These are phyloP conservation scores for Beris chalybata DNA, from an alignment of 2,888 invertebrate species.

Conservation along the genomic window DNA sequence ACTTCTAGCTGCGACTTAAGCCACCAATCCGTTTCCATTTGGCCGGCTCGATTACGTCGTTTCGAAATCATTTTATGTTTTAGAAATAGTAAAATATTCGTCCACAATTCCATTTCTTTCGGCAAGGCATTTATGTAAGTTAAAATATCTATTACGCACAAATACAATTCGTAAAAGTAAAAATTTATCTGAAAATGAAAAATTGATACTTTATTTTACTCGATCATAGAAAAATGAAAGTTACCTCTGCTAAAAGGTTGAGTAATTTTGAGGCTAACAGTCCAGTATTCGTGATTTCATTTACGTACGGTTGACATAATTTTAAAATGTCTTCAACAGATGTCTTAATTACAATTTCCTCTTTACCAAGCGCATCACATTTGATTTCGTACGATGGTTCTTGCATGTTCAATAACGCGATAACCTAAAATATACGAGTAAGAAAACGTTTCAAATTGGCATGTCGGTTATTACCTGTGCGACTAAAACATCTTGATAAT, in stretches of 20 bases:
- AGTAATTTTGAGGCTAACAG: slow-evolving; percentile 48
- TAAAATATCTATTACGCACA: slow-evolving; percentile 54
- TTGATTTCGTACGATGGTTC: slow-evolving; percentile 51
- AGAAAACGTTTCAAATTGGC: not conserved
- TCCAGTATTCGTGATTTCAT: slow-evolving; percentile 51
- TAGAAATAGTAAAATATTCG: slow-evolving; percentile 51
- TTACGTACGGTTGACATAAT: slow-evolving; percentile 53
- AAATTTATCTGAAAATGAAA: slow-evolving; percentile 49
- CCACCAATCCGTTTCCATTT: slow-evolving; percentile 54
- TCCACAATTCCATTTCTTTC: slow-evolving; percentile 52
- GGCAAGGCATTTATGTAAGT: slow-evolving; percentile 49
- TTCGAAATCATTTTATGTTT: slow-evolving; percentile 53
- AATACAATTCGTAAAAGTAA: slow-evolving; percentile 55
- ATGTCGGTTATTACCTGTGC: slow-evolving; percentile 45
- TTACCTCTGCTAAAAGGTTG: slow-evolving; percentile 49
- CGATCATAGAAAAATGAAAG: not conserved
- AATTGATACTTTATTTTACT: slow-evolving; percentile 12
- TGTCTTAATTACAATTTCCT: slow-evolving; percentile 50
- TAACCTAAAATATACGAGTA: slow-evolving; percentile 42
- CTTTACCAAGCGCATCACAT: slow-evolving; percentile 51
- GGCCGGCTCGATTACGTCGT: slow-evolving; percentile 50
- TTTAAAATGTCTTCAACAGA: slow-evolving; percentile 47
- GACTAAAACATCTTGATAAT: slow-evolving; percentile 52
- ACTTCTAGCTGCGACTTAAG: slow-evolving; percentile 50
- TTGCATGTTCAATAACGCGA: slow-evolving; percentile 50